Base-by-base conservation (phyloP, 35 echinoderm and acorn worm genomes). In the Lytechinus pictus region DNA sequence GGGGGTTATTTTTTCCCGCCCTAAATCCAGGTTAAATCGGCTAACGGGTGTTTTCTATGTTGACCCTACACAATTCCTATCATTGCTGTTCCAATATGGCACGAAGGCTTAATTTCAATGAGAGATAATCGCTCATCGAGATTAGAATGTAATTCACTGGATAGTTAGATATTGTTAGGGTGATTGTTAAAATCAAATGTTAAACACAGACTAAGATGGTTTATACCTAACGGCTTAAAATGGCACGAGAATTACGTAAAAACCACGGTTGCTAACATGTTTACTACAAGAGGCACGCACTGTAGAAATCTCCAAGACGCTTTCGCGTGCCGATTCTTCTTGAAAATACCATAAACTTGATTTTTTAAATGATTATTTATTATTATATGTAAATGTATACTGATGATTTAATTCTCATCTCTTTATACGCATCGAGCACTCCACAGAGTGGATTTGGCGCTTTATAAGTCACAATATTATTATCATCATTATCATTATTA, bases 41-140 rank as follows among this genome's bases (percentile, higher is more conserved):
- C 88, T 90, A 52, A 90, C 88, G 88, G 88, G 52, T 90, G 88
- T 90, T 90, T 90, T 90, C 88, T 54, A 16, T 90, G 88, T 90
- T 90, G 88, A 90, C 88, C 88, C 52, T 10, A 90, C 88, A 90
- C 88, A 14, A 52, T 51, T 90, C 24, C 29, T 9, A 10, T 21
- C 28, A 54, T 90, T 54, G 29, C 52, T 90, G 29, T 54, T 12
- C 14, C 52, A 10, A 44, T 52, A 21, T 52, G 28, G 28, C 13
- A 24, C 24, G 12, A 10, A 21, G 88, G 88, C 52, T 90, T 90
- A 90, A 52, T 90, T 90, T 90, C 88, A 90, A 90, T 90, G 9
- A 54, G 28, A 90, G 88, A 90, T 90, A 90, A 90, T 90, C 88
- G 88, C 88, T 52, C 14, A 90, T 44, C 27, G 66, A n/a, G 66